These are phyloP conservation scores for Leucopsar rothschildi DNA, from an alignment of 2,113 vertebrate genomes.

Conservation along the genomic window DNA sequence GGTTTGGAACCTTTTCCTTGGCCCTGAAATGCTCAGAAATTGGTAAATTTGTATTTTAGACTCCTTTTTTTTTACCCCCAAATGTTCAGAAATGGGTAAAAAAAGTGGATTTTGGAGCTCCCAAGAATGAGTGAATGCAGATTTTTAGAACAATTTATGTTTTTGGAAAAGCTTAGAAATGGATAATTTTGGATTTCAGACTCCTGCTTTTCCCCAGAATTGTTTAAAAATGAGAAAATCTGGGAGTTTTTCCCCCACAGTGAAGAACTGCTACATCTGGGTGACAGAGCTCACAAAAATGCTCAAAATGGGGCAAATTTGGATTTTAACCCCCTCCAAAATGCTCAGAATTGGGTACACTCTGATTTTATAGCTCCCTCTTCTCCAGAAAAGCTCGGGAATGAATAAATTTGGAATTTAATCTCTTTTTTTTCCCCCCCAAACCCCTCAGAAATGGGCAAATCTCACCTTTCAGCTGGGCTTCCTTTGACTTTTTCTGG, in stretches of 20 bases:
- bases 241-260: rapidly evolving
- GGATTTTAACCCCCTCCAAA: background rate
- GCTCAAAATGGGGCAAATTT: background rate
- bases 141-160: background rate
- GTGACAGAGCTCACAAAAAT: background rate
- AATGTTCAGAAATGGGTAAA: background rate
- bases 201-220: background rate
- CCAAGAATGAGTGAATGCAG: background rate
- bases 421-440: rapidly evolving
- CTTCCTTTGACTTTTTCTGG: background rate
- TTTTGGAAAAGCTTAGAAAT: background rate
- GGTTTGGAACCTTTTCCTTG: background rate
- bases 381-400: background rate
- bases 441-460: background rate
- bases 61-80: background rate
- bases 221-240: rapidly evolving
- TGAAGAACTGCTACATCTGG: background rate
- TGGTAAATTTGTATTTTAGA: background rate
- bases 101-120: background rate
- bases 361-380: background rate
- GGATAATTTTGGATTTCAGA: no score
- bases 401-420: background rate
- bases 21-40: background rate
- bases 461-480: background rate
- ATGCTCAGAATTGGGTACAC: background rate